phyloP scores from a whole-genome alignment of 92 coral and sea anemone species.

The Paramuricea clavata region DNA sequence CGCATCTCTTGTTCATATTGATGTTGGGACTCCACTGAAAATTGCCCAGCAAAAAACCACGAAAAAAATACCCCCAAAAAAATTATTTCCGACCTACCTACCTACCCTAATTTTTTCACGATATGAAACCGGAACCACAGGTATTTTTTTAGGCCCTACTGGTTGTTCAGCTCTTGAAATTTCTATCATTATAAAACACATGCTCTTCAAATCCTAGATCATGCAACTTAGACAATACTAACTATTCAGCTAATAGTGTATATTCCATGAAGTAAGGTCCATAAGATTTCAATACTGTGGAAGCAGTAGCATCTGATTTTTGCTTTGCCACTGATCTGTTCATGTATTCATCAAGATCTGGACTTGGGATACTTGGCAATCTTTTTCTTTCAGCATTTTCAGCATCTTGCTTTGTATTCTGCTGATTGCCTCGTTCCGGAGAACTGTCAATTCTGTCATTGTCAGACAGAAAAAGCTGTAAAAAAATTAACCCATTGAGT shows the following conservation, averaged over 20 bases:
- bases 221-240: conserved; percentile 50
- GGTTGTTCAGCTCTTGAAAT: too few relatives aligned
- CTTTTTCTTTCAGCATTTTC: conserved; percentile 63
- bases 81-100: too few relatives aligned
- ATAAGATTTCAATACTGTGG: conserved; percentile 81
- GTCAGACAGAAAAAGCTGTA: not conserved
- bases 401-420: conserved; percentile 3
- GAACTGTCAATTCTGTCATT: conserved; percentile 23
- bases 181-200: too few relatives aligned
- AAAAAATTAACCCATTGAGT: not conserved
- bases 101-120: too few relatives aligned
- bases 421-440: not conserved
- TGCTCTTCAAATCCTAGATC: too few relatives aligned
- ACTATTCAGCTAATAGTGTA: conserved; percentile 98
- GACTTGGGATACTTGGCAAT: conserved; percentile 91
- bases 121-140: too few relatives aligned
- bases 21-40: too few relatives aligned
- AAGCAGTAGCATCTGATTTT: conserved; percentile 76
- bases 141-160: too few relatives aligned
- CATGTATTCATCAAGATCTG: conserved; percentile 97
- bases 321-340: conserved; percentile 90
- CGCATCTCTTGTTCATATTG: too few relatives aligned
- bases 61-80: too few relatives aligned
- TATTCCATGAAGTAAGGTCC: conserved; percentile 98
- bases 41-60: too few relatives aligned